Percentiles rank a stretch among this genome's conserved stretches.
Conservation (phyloP, 2,888 invertebrate species). For the Diloba caeruleocephala region DNA sequence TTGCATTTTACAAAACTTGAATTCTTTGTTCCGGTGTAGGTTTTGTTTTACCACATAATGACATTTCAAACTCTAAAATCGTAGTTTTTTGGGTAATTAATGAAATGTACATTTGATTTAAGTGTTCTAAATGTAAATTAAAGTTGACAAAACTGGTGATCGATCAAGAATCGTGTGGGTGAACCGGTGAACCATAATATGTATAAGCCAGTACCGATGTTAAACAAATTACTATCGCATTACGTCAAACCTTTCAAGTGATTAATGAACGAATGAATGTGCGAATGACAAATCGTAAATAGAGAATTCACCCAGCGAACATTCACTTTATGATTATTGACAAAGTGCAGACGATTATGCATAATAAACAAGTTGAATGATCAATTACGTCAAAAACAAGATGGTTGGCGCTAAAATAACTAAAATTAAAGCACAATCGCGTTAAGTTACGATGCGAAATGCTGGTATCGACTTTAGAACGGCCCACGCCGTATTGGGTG, state of each 20-base stretch:
- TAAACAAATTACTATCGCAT: slow-evolving; percentile 12
- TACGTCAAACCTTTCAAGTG: slow-evolving; percentile 6
- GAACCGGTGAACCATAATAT: slow-evolving; percentile 5
- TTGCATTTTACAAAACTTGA: slow-evolving; percentile 11
- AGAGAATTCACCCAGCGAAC: slow-evolving; percentile 11
- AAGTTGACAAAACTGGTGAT: neutral
- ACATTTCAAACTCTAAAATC: too few species aligned
- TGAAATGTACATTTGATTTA: too few species aligned
- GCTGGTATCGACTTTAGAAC: slow-evolving; percentile 66
- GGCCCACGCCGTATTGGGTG: slow-evolving; percentile 61
- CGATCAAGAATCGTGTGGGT: slow-evolving; percentile 7
- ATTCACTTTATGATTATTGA: slow-evolving; percentile 26
- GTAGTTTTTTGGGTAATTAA: too few species aligned
- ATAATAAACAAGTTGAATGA: slow-evolving; percentile 51
- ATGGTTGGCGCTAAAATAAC: slow-evolving; percentile 62
- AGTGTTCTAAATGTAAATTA: too few species aligned
- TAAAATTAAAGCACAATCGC: slow-evolving; percentile 67
- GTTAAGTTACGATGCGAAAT: slow-evolving; percentile 66
- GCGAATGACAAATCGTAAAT: slow-evolving; percentile 23
- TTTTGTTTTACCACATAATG: slow-evolving; percentile 7
- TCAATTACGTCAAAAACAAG: slow-evolving; percentile 55
- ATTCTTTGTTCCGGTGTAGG: slow-evolving; percentile 7
- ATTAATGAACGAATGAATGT: slow-evolving; percentile 24
- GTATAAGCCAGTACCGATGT: slow-evolving; percentile 5
- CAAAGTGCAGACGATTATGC: slow-evolving; percentile 24